Evolutionary conservation across 2,113 vertebrate species (phyloP), one percentile per base, ranked within the genome.

Genomic region (Apaloderma vittatum): DNA sequence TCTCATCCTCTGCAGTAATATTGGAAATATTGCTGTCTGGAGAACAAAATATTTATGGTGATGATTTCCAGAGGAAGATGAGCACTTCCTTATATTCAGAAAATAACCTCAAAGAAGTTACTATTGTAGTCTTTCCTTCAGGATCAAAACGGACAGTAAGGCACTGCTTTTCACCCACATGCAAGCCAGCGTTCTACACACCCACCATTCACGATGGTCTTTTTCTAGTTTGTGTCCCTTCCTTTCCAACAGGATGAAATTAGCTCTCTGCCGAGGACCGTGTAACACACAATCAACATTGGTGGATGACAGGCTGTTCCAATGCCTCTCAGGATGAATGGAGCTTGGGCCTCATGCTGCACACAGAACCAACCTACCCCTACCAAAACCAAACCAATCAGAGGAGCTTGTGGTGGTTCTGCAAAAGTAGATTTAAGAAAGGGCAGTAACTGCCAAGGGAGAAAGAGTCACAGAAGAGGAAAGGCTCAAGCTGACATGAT

Each of bases 171-270:
- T 88, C 26, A 80, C 45, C 30, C 12, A 27, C 26, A 49, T 0
- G 1, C n/a, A 58, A 40, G 40, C 40, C 40, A 40, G 40, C 11
- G 40, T 40, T 40, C 40, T 0, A 2, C 20, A 49, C 26, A 30
- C 15, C 27, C 18, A 27, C 11, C 21, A 72, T 40, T 66, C 27
- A 48, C 5, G 1, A 20, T 0, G 2, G 11, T 2, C 0, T n/a
- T 65, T 85, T 55, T 76, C 68, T 54, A 32, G 26, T 36, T 61
- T 26, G 48, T 15, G 15, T 30, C 32, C 78, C 40, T 13, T 58
- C 21, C 34, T 75, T 40, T 36, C 63, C 43, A 82, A 30, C 6
- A n/a, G 12, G 32, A 63, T 27, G 4, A 52, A 86, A 77, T 58
- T 29, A 89, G 9, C 40, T 34, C 26, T 57, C 46, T 27, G 58